A percentile compares a stretch with the other conserved stretches of the same genome.
These are phyloP conservation scores for Rhopalosiphum nymphaeae DNA, from an alignment of 2,888 invertebrate species.

Conservation along the genomic window DNA sequence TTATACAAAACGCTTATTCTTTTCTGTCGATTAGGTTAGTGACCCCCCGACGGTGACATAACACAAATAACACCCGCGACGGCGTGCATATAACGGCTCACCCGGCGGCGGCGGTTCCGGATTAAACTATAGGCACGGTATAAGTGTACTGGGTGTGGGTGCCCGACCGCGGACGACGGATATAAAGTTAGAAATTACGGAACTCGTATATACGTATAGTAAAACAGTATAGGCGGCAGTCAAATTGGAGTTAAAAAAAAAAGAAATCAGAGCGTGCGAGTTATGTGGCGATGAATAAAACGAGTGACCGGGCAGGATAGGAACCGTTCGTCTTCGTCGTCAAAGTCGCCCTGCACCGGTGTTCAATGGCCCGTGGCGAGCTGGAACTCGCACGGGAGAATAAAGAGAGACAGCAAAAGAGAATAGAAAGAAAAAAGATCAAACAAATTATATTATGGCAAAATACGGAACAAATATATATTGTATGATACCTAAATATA, in stretches of 20 bases:
- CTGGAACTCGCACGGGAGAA: conserved; percentile 35
- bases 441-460: neutral
- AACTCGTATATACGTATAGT: conserved; percentile 7
- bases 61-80: conserved; percentile 52
- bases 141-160: conserved; percentile 31
- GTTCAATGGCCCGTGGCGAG: conserved; percentile 59
- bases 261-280: conserved; percentile 60
- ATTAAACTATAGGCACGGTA: conserved; percentile 35
- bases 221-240: neutral
- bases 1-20: conserved; percentile 1
- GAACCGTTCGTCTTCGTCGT: conserved; percentile 34
- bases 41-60: conserved; percentile 44
- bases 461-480: neutral
- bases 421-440: neutral
- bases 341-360: neutral
- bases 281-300: conserved; percentile 55
- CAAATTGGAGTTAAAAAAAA: conserved; percentile 23
- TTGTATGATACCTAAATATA: neutral
- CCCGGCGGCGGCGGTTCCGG: conserved; percentile 36
- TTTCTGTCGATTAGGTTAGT: conserved; percentile 49
- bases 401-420: neutral
- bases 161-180: conserved; percentile 41
- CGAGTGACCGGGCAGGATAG: conserved; percentile 33
- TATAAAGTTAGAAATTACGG: neutral
- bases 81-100: conserved; percentile 6